Evolutionary conservation across 2,113 vertebrate species (phyloP), one percentile per base, ranked within the genome.

Genomic region (Nibea albiflora): DNA sequence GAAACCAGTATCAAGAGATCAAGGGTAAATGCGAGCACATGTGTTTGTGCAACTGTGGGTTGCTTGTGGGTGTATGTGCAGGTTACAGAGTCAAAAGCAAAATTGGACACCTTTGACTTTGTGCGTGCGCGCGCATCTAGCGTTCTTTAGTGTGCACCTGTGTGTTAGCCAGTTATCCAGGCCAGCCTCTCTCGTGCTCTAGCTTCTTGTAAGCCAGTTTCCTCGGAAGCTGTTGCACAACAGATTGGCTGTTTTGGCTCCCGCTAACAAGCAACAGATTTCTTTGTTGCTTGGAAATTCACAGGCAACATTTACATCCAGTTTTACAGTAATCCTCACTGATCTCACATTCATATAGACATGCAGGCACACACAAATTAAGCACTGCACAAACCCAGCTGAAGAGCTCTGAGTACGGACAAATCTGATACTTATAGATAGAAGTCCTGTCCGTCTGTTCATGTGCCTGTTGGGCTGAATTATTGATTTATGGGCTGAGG

Each of bases 211-310:
- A 46, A 47, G 44, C 54, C 66, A 70, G 54, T 77, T 85, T 85
- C 73, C 83, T 73, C 52, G 49, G 50, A 79, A 57, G 67, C 71
- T 69, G 70, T 39, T 57, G 64, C 54, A 57, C 83, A 80, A 60
- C 87, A 91, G 74, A 87, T 82, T 78, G 85, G 53, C 35, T 69
- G 72, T 57, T 78, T 80, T 77, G 84, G 81, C 79, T 84, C 50
- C 47, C 1, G 42, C 72, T 64, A 70, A 68, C 83, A 39, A 81
- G 66, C 26, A 19, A 44, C 73, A 81, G 63, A 83, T 87, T 84
- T 66, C 70, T 75, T 78, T 83, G 70, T 83, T 83, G 76, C 73
- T 69, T 79, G 3, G 4, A 85, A 71, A 71, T 78, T 78, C 56
- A 64, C 73, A 47, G 57, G 50, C 47, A 3, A 9, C 52, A 26